Conservation (phyloP, 2,888 invertebrate species). For the Drosophila siamana region DNA sequence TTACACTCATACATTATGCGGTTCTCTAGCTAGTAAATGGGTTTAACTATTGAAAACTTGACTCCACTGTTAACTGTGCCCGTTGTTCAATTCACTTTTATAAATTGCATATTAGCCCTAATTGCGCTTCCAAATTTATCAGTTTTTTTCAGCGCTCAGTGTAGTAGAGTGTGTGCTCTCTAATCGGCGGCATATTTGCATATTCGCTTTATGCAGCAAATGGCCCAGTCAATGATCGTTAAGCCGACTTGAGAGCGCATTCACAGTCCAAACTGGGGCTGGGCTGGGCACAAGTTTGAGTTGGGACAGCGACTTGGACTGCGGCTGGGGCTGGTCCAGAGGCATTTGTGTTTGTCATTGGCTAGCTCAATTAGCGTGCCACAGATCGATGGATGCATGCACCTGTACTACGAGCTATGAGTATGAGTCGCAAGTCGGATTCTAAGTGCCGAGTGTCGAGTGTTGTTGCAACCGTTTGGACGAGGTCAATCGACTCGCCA, state of each 20-base stretch:
- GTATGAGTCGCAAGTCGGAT: not conserved
- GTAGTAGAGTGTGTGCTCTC: conserved; percentile 40
- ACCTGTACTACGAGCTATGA: conserved; percentile 55
- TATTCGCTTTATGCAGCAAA: conserved; percentile 77
- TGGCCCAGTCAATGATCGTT: conserved; percentile 77
- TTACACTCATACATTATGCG: too few species aligned
- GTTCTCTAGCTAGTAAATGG: too few species aligned
- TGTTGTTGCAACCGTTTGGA: not conserved
- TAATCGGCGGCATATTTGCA: conserved; percentile 80
- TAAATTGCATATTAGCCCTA: too few species aligned
- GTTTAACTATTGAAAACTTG: too few species aligned
- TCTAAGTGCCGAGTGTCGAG: not conserved
- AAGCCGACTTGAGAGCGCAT: conserved; percentile 66
- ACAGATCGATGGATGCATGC: conserved; percentile 61
- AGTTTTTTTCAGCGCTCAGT: conserved; percentile 23
- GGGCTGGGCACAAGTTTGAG: conserved; percentile 11
- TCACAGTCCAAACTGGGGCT: conserved; percentile 47
- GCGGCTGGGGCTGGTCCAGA: conserved; percentile 40
- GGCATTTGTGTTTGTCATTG: conserved; percentile 74
- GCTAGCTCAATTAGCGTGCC: conserved; percentile 67
- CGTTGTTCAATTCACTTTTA: too few species aligned
- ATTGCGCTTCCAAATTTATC: not conserved
- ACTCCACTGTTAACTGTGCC: too few species aligned
- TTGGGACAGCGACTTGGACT: not conserved
- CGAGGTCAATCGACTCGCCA: conserved; percentile 58